Conservation (phyloP, 2,113 vertebrate species). For the Carollia perspicillata region DNA sequence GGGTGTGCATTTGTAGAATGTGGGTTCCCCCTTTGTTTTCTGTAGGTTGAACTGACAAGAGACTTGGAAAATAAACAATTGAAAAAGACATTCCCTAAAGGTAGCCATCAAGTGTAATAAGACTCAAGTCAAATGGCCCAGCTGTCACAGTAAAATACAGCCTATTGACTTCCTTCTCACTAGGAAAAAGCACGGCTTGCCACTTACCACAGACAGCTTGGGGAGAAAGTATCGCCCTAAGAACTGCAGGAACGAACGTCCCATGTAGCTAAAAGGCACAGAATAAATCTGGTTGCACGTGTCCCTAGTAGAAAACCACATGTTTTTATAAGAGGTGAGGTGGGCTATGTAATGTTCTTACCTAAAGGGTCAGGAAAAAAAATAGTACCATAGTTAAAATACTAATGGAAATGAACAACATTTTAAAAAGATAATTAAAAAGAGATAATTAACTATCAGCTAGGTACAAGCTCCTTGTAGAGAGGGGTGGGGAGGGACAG, state of each 20-base stretch:
- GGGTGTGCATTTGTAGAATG: conserved; percentile 60
- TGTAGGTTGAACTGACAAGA: conserved; percentile 77
- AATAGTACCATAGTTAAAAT: background rate
- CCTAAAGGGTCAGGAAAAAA: background rate
- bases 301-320: background rate
- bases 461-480: background rate
- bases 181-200: conserved; percentile 80
- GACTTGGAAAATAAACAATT: conserved; percentile 81
- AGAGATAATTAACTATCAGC: background rate
- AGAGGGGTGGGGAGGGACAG: background rate
- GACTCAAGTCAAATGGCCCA: conserved; percentile 81
- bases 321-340: background rate
- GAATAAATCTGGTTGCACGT: background rate
- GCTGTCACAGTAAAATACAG: conserved; percentile 83
- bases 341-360: background rate
- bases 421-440: background rate
- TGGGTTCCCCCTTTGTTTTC: conserved; percentile 75
- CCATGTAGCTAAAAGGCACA: conserved; percentile 30
- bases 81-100: conserved; percentile 84
- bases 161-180: conserved; percentile 81
- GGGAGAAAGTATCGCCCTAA: conserved; percentile 78
- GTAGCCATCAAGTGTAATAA: conserved; percentile 86
- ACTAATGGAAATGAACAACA: background rate
- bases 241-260: conserved; percentile 76
- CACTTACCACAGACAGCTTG: conserved; percentile 79